Evolutionary conservation across 2,888 invertebrate species (phyloP).

Genomic region (Acanthosepion esculentum): DNA sequence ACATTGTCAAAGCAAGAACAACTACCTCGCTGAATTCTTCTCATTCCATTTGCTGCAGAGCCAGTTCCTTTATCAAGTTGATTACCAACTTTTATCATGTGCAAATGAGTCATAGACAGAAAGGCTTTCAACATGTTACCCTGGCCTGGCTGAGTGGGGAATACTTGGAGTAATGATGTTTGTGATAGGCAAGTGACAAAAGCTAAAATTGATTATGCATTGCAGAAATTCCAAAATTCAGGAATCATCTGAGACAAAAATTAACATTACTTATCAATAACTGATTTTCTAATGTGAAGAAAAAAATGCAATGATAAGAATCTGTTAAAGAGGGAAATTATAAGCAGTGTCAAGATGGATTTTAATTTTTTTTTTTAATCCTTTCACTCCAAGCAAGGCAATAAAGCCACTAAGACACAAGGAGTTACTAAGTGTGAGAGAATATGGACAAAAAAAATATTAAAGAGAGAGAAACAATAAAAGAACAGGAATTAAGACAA

Average conservation of each 20-base stretch:
- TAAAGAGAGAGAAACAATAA: too few relatives aligned
- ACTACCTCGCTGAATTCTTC: neutral
- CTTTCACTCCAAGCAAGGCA: too few relatives aligned
- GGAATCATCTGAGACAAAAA: neutral
- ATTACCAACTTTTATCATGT: neutral
- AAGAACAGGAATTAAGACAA: too few relatives aligned
- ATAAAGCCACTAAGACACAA: too few relatives aligned
- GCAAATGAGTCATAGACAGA: neutral
- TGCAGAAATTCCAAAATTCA: neutral
- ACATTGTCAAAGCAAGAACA: neutral
- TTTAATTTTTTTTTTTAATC: too few relatives aligned
- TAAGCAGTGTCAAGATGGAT: too few relatives aligned
- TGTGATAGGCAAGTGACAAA: neutral
- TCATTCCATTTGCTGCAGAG: neutral
- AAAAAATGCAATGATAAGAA: too few relatives aligned
- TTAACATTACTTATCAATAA: too few relatives aligned
- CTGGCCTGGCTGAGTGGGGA: neutral
- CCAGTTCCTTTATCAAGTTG: neutral
- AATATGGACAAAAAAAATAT: too few relatives aligned
- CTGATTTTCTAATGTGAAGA: too few relatives aligned
- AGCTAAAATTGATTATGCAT: neutral
- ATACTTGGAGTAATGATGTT: neutral
- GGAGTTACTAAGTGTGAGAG: too few relatives aligned
- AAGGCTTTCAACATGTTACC: neutral
- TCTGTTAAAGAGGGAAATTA: too few relatives aligned